Percentiles rank a stretch among this genome's conserved stretches.
phyloP scores from a whole-genome alignment of 1,140 invertebrate species.

The Eupeodes corollae region DNA sequence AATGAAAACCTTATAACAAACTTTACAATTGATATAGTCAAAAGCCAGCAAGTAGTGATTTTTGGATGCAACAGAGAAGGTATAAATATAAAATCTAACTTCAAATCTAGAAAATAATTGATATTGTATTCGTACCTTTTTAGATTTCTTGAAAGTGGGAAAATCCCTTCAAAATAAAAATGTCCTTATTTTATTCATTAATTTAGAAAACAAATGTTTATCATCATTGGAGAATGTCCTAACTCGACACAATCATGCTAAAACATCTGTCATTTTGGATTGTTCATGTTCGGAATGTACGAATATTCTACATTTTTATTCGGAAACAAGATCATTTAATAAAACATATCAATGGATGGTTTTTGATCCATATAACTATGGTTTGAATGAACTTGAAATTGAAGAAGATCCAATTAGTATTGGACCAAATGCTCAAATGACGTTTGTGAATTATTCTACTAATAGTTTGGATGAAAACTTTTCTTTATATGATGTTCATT shows the following conservation, averaged over 20 bases:
- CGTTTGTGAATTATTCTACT: slow-evolving; percentile 21
- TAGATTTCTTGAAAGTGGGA: slow-evolving; percentile 6
- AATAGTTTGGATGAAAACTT: slow-evolving; percentile 8
- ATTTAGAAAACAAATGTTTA: slow-evolving; percentile 10
- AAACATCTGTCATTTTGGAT: slow-evolving; percentile 19
- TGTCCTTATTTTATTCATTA: slow-evolving; percentile 15
- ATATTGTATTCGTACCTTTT: no score
- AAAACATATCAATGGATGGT: slow-evolving; percentile 30
- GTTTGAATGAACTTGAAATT: slow-evolving; percentile 7
- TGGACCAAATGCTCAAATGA: slow-evolving; percentile 26
- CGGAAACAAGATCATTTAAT: slow-evolving; percentile 17
- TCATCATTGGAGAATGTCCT: slow-evolving; percentile 9
- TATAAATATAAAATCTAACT: no score
- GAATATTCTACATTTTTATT: slow-evolving; percentile 12
- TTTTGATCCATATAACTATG: slow-evolving; percentile 7
- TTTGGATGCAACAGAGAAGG: no score
- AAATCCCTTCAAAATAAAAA: slow-evolving; percentile 12
- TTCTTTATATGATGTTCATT: slow-evolving; percentile 23
- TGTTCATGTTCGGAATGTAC: slow-evolving; percentile 9
- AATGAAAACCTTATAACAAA: no score
- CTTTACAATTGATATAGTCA: no score
- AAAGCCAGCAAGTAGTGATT: no score
- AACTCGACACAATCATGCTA: slow-evolving; percentile 11
- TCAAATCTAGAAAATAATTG: no score
- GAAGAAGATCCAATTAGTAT: slow-evolving; percentile 15